phyloP scores from a whole-genome alignment of 2,797 vertebrate genomes.

The Ctenochaetus hawaiiensis region DNA sequence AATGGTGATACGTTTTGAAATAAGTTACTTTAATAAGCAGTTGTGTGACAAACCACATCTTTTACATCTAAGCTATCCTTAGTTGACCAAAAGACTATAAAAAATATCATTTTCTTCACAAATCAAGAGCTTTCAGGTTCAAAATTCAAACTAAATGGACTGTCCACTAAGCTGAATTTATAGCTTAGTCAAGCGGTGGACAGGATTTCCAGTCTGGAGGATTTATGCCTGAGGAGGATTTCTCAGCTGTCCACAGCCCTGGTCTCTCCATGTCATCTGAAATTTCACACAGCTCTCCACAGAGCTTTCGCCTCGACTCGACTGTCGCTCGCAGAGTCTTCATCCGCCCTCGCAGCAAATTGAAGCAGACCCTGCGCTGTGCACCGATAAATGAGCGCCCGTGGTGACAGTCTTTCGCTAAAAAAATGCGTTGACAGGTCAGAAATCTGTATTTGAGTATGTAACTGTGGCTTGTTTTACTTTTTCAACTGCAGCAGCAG shows the following conservation, averaged over 20 bases:
- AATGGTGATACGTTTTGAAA: background rate
- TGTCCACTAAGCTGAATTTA: conserved; percentile 50
- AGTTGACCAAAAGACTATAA: background rate
- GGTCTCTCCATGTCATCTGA: conserved; percentile 73
- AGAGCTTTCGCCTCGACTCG: conserved; percentile 67
- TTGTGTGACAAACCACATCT: background rate
- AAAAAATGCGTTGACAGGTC: conserved; percentile 45
- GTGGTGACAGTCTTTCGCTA: conserved; percentile 30
- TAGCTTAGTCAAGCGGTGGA: conserved; percentile 59
- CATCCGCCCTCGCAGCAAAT: conserved; percentile 62
- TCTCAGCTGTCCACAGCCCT: conserved; percentile 67
- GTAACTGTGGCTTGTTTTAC: conserved; percentile 29
- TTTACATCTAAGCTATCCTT: background rate
- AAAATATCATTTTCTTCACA: background rate
- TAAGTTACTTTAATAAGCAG: background rate
- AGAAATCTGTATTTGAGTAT: conserved; percentile 28
- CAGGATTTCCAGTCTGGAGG: conserved; percentile 73
- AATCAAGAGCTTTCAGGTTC: conserved; percentile 46
- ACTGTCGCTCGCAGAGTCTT: conserved; percentile 61
- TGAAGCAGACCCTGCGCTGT: conserved; percentile 48
- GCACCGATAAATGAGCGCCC: conserved; percentile 36
- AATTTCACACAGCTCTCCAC: conserved; percentile 74
- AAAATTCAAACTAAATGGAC: conserved; percentile 44
- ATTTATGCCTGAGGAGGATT: conserved; percentile 78
- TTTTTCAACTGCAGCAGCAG: conserved; percentile 12